phyloP scores from a whole-genome alignment of 2,888 invertebrate genomes.

The Drosophila birchii region DNA sequence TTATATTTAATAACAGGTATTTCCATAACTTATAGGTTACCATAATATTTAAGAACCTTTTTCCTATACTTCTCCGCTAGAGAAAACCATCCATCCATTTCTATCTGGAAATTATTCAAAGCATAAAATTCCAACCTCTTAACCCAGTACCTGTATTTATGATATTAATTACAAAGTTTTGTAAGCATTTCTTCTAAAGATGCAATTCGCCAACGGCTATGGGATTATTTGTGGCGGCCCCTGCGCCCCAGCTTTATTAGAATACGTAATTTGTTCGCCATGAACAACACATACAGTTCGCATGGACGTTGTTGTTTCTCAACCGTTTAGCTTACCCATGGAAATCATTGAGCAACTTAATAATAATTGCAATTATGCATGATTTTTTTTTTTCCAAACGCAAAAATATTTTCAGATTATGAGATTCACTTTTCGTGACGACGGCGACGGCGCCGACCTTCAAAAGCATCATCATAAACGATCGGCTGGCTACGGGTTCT shows the following conservation, averaged over 20 bases:
- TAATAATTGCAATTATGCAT: constrained; percentile 59
- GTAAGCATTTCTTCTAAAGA: neutral
- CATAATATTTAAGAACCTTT: neutral
- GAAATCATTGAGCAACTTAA: constrained; percentile 53
- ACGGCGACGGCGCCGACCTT: constrained; percentile 36
- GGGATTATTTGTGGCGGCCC: constrained; percentile 2
- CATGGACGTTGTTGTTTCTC: constrained; percentile 27
- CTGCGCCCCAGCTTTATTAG: constrained; percentile 3
- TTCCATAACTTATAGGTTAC: neutral
- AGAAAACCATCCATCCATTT: neutral
- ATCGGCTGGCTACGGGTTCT: constrained; percentile 23
- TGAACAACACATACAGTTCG: constrained; percentile 21
- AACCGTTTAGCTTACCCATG: constrained; percentile 38
- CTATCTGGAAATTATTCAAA: neutral
- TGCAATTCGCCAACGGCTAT: neutral
- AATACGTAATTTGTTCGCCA: constrained; percentile 40
- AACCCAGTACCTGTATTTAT: neutral
- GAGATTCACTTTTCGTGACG: constrained; percentile 38
- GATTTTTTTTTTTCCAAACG: constrained; percentile 40
- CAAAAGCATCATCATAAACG: constrained; percentile 19
- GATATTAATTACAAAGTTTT: neutral
- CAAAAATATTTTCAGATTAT: constrained; percentile 36
- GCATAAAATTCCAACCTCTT: neutral
- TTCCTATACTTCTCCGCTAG: no score
- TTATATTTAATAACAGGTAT: neutral